A percentile compares a stretch with the other conserved stretches of the same genome.
phyloP scores from a whole-genome alignment of 1,140 invertebrate genomes.

The Brachionus sp. region DNA sequence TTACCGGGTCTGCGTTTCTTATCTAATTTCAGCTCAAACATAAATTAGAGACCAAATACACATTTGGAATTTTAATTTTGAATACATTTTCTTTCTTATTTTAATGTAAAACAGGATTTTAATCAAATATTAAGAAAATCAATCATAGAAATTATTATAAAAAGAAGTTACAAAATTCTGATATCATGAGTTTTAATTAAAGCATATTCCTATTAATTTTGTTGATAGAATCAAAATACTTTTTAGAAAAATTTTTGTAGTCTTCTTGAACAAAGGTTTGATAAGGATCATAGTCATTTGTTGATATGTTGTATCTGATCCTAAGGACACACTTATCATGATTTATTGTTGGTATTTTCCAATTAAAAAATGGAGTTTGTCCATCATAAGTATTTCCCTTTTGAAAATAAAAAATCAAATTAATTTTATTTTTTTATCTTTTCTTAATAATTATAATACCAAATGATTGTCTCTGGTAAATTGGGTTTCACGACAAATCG shows the following conservation, averaged over 20 bases:
- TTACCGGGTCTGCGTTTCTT: too few relatives aligned
- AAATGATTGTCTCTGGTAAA: conserved; percentile 58
- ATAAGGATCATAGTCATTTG: conserved; percentile 54
- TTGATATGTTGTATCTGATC: conserved; percentile 60
- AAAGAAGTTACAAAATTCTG: too few relatives aligned
- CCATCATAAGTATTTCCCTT: conserved; percentile 54
- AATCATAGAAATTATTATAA: too few relatives aligned
- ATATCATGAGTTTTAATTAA: too few relatives aligned
- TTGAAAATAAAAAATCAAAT: background rate
- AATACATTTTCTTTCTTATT: too few relatives aligned
- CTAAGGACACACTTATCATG: conserved; percentile 55
- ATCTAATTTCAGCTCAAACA: too few relatives aligned
- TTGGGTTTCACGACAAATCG: conserved; percentile 55
- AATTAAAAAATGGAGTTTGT: conserved; percentile 54
- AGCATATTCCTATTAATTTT: too few relatives aligned
- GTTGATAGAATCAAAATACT: background rate
- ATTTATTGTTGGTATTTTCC: conserved; percentile 55
- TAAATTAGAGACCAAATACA: too few relatives aligned
- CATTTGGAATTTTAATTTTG: too few relatives aligned
- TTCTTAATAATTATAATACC: conserved; percentile 42
- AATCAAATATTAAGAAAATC: too few relatives aligned
- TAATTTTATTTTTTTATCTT: background rate
- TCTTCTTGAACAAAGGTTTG: conserved; percentile 48
- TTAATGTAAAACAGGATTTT: too few relatives aligned
- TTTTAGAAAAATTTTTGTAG: conserved; percentile 1